These are phyloP conservation scores for Campoletis raptor DNA, from an alignment of 2,888 invertebrate genomes.

Conservation along the genomic window DNA sequence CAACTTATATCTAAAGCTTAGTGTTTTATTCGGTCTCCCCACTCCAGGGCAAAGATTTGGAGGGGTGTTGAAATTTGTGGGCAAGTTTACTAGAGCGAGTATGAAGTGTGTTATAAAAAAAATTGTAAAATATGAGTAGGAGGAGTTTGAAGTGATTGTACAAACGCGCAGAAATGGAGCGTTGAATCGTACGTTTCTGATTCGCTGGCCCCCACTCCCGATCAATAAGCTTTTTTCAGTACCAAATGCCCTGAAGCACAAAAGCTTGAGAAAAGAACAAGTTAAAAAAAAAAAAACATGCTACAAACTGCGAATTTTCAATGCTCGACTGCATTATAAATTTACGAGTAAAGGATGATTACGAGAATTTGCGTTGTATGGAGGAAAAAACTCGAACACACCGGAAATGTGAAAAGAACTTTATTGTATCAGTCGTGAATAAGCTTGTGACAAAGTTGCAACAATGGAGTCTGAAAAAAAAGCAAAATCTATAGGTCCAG, in stretches of 20 bases:
- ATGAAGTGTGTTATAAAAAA: not conserved
- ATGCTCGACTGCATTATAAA: slow-evolving; percentile 4
- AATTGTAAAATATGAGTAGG: not conserved
- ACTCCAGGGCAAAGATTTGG: not conserved
- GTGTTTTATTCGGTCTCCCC: not conserved
- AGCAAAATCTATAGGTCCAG: not conserved
- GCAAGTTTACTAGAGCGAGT: not conserved
- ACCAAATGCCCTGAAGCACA: not conserved
- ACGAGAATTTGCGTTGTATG: not conserved
- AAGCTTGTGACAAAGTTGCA: not conserved
- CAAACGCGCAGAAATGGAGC: not conserved
- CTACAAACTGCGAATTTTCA: not conserved
- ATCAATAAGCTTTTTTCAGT: not conserved
- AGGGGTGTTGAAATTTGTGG: not conserved
- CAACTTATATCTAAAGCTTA: not conserved
- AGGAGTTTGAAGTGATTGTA: not conserved
- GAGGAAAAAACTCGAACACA: not conserved
- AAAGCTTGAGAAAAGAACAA: not conserved
- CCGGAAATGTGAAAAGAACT: not conserved
- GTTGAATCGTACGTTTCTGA: not conserved
- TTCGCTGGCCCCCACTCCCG: not conserved
- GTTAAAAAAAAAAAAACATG: not conserved
- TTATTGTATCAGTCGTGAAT: slow-evolving; percentile 7
- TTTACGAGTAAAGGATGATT: slow-evolving; percentile 5
- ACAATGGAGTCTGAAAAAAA: not conserved